Evolutionary conservation across 2,888 invertebrate species (phyloP).

Genomic region (Agrochola circellaris): DNA sequence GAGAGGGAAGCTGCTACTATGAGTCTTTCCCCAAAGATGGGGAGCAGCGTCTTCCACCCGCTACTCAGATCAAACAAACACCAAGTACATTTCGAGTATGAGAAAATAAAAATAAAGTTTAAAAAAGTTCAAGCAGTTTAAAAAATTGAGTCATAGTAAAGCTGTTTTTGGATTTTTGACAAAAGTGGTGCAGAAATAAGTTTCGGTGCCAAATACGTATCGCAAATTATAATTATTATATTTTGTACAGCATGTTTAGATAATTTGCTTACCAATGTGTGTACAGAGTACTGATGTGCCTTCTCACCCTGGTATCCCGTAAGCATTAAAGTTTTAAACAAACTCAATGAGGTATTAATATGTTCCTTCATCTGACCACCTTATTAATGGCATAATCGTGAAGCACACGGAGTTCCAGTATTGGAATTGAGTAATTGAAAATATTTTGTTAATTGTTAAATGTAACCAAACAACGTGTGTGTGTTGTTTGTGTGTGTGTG

Average conservation of each 20-base stretch:
- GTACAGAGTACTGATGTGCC: conserved; percentile 80
- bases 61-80: too few relatives aligned
- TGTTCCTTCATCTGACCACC: not conserved
- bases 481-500: too few relatives aligned
- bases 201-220: not conserved
- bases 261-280: conserved; percentile 83
- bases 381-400: not conserved
- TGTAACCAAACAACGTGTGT: too few relatives aligned
- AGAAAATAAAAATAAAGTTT: too few relatives aligned
- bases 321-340: conserved; percentile 55
- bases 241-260: not conserved
- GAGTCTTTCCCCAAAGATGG: too few relatives aligned
- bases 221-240: not conserved
- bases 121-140: too few relatives aligned
- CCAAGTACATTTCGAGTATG: too few relatives aligned
- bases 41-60: too few relatives aligned
- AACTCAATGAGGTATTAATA: not conserved
- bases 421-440: not conserved
- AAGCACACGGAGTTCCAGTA: not conserved
- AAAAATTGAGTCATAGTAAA: too few relatives aligned
- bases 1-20: too few relatives aligned
- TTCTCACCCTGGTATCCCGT: conserved; percentile 69
- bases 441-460: too few relatives aligned
- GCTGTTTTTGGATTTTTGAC: not conserved
- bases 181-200: not conserved